Base-by-base conservation (phyloP, 2,113 vertebrate genomes). In the Tychaedon coryphoeus region DNA sequence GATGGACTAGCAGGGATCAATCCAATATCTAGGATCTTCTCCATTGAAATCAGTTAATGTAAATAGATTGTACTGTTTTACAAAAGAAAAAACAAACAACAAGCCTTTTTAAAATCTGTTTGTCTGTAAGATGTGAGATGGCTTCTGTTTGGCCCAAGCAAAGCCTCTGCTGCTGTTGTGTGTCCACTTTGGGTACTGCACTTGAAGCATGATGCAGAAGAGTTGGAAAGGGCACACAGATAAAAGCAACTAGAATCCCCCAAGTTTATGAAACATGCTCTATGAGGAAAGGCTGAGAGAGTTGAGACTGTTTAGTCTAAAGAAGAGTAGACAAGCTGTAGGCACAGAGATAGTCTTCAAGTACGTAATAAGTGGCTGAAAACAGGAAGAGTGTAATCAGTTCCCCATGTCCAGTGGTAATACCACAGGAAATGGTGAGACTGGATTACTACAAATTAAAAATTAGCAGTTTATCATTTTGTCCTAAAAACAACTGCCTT, bases 161-260 rank as follows among this genome's bases (percentile, higher is more conserved):
- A 95, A 92, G 67, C 45, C 92, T 96, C 58, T 96, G 91, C 91
- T 94, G 92, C 93, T 53, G 66, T 96, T 61, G n/a, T 93, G 91
- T 93, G 92, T 92, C 72, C 51, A 20, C 14, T 94, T 86, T 36
- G 43, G 88, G 86, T 95, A 96, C 72, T 95, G 31, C 95, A 88
- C 54, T 64, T 42, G 14, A 53, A 75, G 48, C 19, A 40, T 70
- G 33, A 54, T 6, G 25, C 45, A 62, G 28, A 69, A 50, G 29
- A 20, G 38, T 77, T 60, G 14, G 20, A 66, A 86, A 83, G 15
- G 53, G 38, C 38, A 50, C 18, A n/a, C 24, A 43, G 33, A 43
- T 47, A 65, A 88, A 17, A 79, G 23, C 28, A 61, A 48, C 25
- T 13, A 61, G 50, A 66, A 62, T 76, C 22, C 29, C 34, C 71